Conservation (phyloP, 2,888 invertebrate species). For the Acleris sparsana region DNA sequence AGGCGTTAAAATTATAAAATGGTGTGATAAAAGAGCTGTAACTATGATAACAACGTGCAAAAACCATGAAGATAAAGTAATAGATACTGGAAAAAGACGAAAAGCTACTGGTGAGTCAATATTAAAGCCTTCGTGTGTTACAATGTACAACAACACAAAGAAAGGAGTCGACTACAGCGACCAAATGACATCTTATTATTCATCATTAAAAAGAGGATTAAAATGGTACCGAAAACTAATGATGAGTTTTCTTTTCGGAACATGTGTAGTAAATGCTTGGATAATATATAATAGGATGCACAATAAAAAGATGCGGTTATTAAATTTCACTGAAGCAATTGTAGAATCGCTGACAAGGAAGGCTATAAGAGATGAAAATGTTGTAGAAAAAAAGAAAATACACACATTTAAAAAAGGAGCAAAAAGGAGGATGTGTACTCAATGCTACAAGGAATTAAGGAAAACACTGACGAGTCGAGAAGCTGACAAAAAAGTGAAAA, state of each 20-base stretch:
- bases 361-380: constrained; percentile 42
- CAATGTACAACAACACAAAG: constrained; percentile 9
- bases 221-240: constrained; percentile 8
- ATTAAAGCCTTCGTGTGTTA: constrained; percentile 4
- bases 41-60: constrained; percentile 7
- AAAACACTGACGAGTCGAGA: constrained; percentile 17
- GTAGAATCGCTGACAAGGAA: constrained; percentile 19
- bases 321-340: not conserved
- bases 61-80: constrained; percentile 1
- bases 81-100: not conserved
- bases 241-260: not conserved
- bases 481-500: constrained; percentile 23
- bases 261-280: not conserved
- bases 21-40: constrained; percentile 42
- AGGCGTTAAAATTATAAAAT: constrained; percentile 44
- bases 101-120: constrained; percentile 1
- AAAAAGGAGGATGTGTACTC: constrained; percentile 28
- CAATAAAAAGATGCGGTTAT: constrained; percentile 1
- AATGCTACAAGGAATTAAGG: constrained; percentile 32
- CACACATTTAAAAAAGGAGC: constrained; percentile 29
- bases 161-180: constrained; percentile 14
- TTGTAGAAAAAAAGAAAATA: constrained; percentile 45
- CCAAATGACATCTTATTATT: constrained; percentile 10
- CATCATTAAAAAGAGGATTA: constrained; percentile 10
- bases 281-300: not conserved